Percentiles rank a stretch among this genome's conserved stretches.
Conservation (phyloP, 2,797 vertebrate genomes). For the Onychomys leucogaster region DNA sequence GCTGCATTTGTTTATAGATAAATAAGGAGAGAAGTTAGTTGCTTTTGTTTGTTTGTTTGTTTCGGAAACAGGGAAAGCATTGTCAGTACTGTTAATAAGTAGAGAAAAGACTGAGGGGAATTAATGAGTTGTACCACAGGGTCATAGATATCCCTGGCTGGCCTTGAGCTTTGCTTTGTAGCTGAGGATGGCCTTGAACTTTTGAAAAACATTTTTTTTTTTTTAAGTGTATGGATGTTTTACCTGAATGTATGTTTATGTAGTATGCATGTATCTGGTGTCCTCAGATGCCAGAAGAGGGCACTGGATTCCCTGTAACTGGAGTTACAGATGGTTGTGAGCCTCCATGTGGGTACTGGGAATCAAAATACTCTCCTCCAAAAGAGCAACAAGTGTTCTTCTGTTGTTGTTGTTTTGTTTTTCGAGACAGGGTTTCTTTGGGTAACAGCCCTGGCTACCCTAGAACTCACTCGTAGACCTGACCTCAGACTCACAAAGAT, state of each 20-base stretch:
- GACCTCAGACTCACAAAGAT: background rate
- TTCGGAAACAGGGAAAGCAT: background rate
- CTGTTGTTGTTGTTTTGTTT: background rate
- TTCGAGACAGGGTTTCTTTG: background rate
- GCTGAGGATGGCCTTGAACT: background rate
- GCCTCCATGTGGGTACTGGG: background rate
- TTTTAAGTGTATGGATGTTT: background rate
- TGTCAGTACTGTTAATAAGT: background rate
- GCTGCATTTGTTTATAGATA: slow-evolving; percentile 20
- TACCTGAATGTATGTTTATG: background rate
- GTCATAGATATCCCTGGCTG: background rate
- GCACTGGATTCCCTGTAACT: background rate
- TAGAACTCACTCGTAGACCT: background rate
- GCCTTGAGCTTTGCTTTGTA: background rate
- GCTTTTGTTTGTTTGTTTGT: slow-evolving; percentile 20
- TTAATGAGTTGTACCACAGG: background rate
- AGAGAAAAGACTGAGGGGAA: background rate
- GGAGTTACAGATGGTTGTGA: background rate
- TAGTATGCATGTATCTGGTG: too few relatives aligned
- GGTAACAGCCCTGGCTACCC: background rate
- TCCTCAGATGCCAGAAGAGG: background rate
- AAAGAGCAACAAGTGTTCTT: background rate
- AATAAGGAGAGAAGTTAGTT: slow-evolving; percentile 13
- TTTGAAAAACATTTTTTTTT: background rate
- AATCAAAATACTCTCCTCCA: background rate